Evolutionary conservation across 2,888 invertebrate species (phyloP).

Genomic region (Drosophila paranaensis): DNA sequence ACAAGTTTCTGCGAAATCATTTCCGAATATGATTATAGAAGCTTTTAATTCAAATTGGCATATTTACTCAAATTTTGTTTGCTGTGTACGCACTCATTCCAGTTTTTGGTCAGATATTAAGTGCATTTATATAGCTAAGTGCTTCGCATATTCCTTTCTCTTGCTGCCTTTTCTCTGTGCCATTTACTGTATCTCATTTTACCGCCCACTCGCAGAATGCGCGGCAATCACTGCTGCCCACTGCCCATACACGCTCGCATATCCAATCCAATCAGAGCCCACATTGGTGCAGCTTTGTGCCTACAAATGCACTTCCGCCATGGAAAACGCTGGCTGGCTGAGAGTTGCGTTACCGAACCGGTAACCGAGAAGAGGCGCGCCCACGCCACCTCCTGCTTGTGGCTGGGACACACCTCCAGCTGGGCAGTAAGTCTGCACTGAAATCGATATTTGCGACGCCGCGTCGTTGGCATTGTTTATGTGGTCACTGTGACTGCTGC

Average conservation of each 20-base stretch:
- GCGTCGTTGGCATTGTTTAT: slow-evolving; percentile 34
- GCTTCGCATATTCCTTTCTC: slow-evolving; percentile 2
- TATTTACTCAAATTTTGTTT: background rate
- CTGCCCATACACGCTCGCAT: slow-evolving; percentile 13
- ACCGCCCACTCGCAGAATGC: slow-evolving; percentile 38
- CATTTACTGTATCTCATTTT: slow-evolving; percentile 21
- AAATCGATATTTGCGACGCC: slow-evolving; percentile 66
- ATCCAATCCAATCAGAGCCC: slow-evolving; percentile 58
- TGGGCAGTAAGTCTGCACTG: slow-evolving; percentile 50
- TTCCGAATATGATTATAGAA: background rate
- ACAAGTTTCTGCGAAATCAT: background rate
- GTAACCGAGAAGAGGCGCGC: slow-evolving; percentile 34
- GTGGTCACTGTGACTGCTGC: slow-evolving; percentile 52
- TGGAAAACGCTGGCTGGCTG: slow-evolving; percentile 55
- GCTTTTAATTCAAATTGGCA: background rate
- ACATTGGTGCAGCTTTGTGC: slow-evolving; percentile 20
- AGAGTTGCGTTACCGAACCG: slow-evolving; percentile 56
- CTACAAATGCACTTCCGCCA: slow-evolving; percentile 58
- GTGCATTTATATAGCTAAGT: background rate
- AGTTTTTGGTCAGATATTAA: slow-evolving; percentile 3
- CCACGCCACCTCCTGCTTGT: slow-evolving; percentile 41
- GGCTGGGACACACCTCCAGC: slow-evolving; percentile 50
- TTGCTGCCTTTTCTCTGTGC: slow-evolving; percentile 13
- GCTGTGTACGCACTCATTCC: background rate
- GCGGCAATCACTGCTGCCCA: slow-evolving; percentile 28